Base-by-base conservation (phyloP, 1,140 invertebrate species). In the Cataglyphis hispanica region DNA sequence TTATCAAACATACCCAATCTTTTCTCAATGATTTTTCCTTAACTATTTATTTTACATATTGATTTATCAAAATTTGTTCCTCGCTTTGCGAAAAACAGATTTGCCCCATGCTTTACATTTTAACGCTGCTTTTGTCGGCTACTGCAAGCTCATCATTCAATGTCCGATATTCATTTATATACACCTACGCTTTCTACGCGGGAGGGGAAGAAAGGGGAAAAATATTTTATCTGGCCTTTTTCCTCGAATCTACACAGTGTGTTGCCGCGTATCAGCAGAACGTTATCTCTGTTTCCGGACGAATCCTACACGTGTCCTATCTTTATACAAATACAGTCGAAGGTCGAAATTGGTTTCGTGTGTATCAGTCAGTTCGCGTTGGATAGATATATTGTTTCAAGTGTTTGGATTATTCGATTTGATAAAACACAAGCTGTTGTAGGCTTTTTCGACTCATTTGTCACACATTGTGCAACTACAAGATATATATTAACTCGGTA, bases 181-280 rank as follows among this genome's bases (percentile, higher is more conserved):
- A 46, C 43, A 58, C 50, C 50, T 58, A 70, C 22, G 25, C 16
- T 83, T 60, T 5, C 37, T 13, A 60, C 22, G n/a, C 16, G 16
- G 46, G 8, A 31, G 22, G 13, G 0, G 11, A 19, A 43, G 10
- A 43, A 37, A 6, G 2, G 25, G 6, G n/a, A n/a, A n/a, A n/a
- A n/a, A 43, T 81, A 25, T 60, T 72, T 43, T 72, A 81, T 60
- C 25, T 70, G 0, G 7, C 2, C 11, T 70, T 78, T 80, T 6
- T 46, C 7, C 16, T 50, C 60, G n/a, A 34, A 66, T 10, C 10
- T 67, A 22, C 10, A n/a, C 1, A 43, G 11, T 5, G n/a, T 66
- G 7, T 8, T 37, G 22, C n/a, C 8, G 1, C 61, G 6, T 69
- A 80, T 80, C 61, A 13, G 16, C n/a, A 70, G 25, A 43, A 27